Percentiles rank a stretch among this genome's conserved stretches.
Conservation (phyloP, 23 tunicate genomes). For the Ascidia mentula region DNA sequence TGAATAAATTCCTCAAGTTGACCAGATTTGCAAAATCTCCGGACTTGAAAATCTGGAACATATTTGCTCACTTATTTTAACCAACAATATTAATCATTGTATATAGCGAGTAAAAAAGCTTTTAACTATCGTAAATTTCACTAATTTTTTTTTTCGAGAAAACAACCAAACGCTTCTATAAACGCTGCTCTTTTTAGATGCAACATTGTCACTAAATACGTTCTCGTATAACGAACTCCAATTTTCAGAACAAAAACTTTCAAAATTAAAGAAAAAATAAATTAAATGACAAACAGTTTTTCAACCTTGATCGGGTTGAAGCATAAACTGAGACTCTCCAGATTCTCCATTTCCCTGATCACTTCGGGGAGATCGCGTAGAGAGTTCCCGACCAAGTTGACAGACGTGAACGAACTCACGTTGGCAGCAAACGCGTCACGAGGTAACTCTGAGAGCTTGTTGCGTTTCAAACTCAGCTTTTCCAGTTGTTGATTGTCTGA, state of each 20-base stretch:
- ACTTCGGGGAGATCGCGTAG: constrained; percentile 45
- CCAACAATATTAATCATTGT: too few relatives aligned
- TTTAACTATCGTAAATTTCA: neutral
- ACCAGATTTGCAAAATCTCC: constrained; percentile 44
- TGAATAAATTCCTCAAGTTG: constrained; percentile 25
- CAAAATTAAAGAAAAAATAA: neutral
- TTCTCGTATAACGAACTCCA: too few relatives aligned
- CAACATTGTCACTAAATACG: too few relatives aligned
- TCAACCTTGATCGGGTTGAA: constrained; percentile 66
- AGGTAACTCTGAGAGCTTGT: constrained; percentile 28
- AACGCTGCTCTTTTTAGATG: too few relatives aligned
- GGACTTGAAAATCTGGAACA: constrained; percentile 29
- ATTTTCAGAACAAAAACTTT: too few relatives aligned
- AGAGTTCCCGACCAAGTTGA: constrained; percentile 41
- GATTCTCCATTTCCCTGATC: constrained; percentile 51
- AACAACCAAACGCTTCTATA: too few relatives aligned
- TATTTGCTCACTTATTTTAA: neutral
- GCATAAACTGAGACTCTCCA: constrained; percentile 40
- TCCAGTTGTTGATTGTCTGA: constrained; percentile 39
- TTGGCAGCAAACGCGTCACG: constrained; percentile 51
- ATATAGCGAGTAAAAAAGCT: too few relatives aligned
- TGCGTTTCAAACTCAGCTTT: constrained; percentile 40
- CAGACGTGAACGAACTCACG: constrained; percentile 25
- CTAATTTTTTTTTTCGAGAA: too few relatives aligned
- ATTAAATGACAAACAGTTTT: neutral